Base-by-base conservation (phyloP, 2,888 invertebrate genomes). In the Lasioglossum lativentre region DNA sequence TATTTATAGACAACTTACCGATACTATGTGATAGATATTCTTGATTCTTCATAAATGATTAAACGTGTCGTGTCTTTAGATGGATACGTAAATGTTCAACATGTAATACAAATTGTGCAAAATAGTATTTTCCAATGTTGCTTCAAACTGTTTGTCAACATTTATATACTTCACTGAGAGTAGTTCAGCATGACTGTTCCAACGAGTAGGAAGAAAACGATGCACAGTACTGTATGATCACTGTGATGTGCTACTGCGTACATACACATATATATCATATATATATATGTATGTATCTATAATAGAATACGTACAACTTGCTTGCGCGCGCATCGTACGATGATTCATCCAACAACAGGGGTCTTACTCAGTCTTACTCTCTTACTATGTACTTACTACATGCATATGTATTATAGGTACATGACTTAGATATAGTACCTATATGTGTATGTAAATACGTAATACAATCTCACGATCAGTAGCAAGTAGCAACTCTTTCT, bases 1-100 rank as follows among this genome's bases (percentile, higher is more conserved):
- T 90, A 90, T 91, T 91, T 88, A 88, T 91, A 90, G 91, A 89
- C 23, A 81, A 88, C 90, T 91, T 72, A 90, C 91, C 89, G 34
- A 83, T 75, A 79, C 74, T 89, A 40, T 82, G 75, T 30, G 34
- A 63, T 76, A 74, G 38, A 74, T 66, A 73, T 34, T 59, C n/a
- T 12, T 12, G 34, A 63, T 77, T 68, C 38, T 79, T 66, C 73
- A 23, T 71, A 56, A 80, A 52, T n/a, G 19, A 79, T 72, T 52
- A 78, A 52, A 47, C 34, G n/a, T 70, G 34, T 52, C 23, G 34
- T 75, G 72, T 80, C 78, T 75, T 75, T 75, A 76, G 14, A 68
- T 19, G 45, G 45, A 23, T 42, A 72, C 16, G 27, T 30, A 8
- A 34, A 73, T 75, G 19, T 56, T 75, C 63, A 19, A 12, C 52